These are phyloP conservation scores for Strix uralensis DNA, from an alignment of 2,113 vertebrate genomes.

Conservation along the genomic window DNA sequence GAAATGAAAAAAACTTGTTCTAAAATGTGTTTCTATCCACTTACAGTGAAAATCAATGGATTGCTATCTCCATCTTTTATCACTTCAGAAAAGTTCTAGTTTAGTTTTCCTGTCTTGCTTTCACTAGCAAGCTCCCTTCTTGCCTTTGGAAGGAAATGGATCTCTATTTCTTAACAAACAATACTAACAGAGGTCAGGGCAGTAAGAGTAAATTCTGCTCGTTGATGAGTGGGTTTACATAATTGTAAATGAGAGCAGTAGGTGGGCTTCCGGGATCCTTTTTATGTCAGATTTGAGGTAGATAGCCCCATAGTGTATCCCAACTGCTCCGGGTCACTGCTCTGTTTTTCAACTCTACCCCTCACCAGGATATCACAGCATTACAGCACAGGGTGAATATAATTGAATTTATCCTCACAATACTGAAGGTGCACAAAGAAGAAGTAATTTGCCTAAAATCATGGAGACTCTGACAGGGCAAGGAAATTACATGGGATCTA, in stretches of 20 bases:
- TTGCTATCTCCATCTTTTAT: background rate
- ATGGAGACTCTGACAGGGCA: background rate
- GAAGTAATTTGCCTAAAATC: background rate
- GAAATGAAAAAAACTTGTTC: background rate
- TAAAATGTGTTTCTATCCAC: background rate
- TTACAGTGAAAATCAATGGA: background rate
- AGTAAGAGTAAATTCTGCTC: background rate
- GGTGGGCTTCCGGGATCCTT: background rate
- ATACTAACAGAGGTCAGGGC: background rate
- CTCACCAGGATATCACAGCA: background rate
- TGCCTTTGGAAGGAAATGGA: background rate
- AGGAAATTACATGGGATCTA: background rate
- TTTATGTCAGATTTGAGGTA: background rate
- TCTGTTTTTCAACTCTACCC: background rate
- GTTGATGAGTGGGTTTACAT: background rate
- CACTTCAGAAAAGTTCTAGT: background rate
- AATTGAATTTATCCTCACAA: background rate
- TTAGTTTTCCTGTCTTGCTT: background rate
- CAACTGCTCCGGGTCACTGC: background rate
- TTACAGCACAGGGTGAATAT: background rate
- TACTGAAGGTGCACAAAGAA: background rate
- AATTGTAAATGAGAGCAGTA: background rate
- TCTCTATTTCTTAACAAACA: background rate
- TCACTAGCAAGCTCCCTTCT: background rate
- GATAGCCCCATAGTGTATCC: background rate